These are phyloP conservation scores for Drosophila ercepeae DNA, from an alignment of 1,140 invertebrate genomes.

Conservation along the genomic window DNA sequence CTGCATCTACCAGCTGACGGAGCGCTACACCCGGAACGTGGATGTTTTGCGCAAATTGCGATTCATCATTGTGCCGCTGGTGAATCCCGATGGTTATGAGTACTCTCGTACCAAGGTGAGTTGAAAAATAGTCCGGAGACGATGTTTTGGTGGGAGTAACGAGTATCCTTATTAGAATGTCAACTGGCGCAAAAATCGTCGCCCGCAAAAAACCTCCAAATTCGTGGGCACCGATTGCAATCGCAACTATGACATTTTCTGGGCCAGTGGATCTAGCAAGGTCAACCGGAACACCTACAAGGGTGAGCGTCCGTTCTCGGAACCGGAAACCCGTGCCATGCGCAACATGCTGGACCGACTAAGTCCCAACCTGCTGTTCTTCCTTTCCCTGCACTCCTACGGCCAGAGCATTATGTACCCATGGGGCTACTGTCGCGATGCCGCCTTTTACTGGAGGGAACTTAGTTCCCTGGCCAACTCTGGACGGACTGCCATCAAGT, in stretches of 20 bases:
- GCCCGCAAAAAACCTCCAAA: conserved; percentile 72
- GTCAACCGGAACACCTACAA: conserved; percentile 88
- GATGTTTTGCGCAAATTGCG: conserved; percentile 85
- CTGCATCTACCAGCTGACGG: conserved; percentile 86
- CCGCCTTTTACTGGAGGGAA: conserved; percentile 67
- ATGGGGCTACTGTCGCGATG: conserved; percentile 85
- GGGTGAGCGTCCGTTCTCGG: conserved; percentile 89
- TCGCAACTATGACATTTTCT: conserved; percentile 88
- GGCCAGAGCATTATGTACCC: conserved; percentile 86
- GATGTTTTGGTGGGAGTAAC: too few relatives aligned
- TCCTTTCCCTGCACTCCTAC: conserved; percentile 89
- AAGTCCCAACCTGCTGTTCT: conserved; percentile 86
- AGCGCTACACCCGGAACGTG: conserved; percentile 79
- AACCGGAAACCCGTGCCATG: conserved; percentile 88
- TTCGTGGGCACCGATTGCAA: conserved; percentile 88
- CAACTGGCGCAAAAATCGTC: conserved; percentile 85
- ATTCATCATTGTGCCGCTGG: conserved; percentile 86
- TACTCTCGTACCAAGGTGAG: conserved; percentile 79
- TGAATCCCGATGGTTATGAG: conserved; percentile 86
- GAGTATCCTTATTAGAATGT: conserved; percentile 77
- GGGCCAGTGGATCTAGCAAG: conserved; percentile 86
- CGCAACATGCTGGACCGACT: conserved; percentile 85
- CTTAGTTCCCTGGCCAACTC: conserved; percentile 81
- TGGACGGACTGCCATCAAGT: conserved; percentile 84
- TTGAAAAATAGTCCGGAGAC: not conserved